phyloP scores from a whole-genome alignment of 2,888 invertebrate genomes.

The Diachrysia chrysitis region DNA sequence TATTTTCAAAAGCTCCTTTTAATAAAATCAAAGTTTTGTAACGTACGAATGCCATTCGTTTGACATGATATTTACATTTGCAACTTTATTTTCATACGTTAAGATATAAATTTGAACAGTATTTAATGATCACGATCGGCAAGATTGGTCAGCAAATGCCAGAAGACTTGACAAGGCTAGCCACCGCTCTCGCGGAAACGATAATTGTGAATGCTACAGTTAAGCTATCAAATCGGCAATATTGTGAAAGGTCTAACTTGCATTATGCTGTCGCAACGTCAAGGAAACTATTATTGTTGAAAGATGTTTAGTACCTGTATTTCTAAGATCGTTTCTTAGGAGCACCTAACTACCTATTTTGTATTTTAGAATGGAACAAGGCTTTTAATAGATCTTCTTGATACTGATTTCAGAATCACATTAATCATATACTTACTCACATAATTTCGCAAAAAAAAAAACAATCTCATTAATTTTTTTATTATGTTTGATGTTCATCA shows the following conservation, averaged over 20 bases:
- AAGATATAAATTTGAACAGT: conserved; percentile 41
- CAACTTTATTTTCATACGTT: conserved; percentile 28
- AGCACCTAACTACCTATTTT: no score
- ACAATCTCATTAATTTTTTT: not conserved
- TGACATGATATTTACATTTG: conserved; percentile 8
- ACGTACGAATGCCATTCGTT: conserved; percentile 20
- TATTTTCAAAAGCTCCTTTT: conserved; percentile 35
- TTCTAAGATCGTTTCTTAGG: not conserved
- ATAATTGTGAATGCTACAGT: conserved; percentile 47
- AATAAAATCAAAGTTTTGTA: conserved; percentile 20
- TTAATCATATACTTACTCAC: not conserved
- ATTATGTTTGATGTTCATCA: not conserved
- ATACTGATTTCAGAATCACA: not conserved
- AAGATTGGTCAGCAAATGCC: conserved; percentile 57
- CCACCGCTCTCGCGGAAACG: conserved; percentile 60
- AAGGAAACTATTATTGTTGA: conserved; percentile 44
- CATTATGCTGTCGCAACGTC: conserved; percentile 22
- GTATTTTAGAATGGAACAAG: not conserved
- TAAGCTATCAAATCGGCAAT: conserved; percentile 33
- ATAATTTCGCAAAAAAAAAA: not conserved
- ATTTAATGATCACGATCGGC: conserved; percentile 36
- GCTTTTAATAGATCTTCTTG: not conserved
- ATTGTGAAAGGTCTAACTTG: conserved; percentile 49
- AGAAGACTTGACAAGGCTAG: conserved; percentile 51
- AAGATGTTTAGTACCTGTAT: not conserved